These are phyloP conservation scores for Cyclopterus lumpus DNA, from an alignment of 2,797 vertebrate species.

Conservation along the genomic window DNA sequence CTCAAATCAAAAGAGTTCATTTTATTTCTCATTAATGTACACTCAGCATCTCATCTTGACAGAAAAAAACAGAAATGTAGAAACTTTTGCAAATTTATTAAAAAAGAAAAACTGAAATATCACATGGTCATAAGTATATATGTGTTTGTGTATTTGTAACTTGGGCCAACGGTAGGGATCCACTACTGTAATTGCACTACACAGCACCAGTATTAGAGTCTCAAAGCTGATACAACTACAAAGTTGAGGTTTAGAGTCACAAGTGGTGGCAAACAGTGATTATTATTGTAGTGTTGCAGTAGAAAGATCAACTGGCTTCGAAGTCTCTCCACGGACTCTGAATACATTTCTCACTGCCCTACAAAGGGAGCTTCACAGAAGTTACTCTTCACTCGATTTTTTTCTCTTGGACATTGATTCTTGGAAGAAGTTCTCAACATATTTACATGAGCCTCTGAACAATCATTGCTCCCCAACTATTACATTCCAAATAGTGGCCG, in stretches of 20 bases:
- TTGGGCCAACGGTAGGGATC: neutral
- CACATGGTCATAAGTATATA: too few relatives aligned
- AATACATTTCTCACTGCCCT: neutral
- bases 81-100: too few relatives aligned
- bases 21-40: too few relatives aligned
- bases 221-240: neutral
- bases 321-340: neutral
- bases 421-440: slow-evolving; percentile 13
- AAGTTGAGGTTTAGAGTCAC: neutral
- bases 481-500: neutral
- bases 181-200: neutral
- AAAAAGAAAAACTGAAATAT: too few relatives aligned
- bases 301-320: neutral
- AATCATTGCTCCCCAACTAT: neutral
- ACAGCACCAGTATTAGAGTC: neutral
- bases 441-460: slow-evolving; percentile 27
- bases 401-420: slow-evolving; percentile 48
- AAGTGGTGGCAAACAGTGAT: neutral
- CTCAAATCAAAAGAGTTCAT: too few relatives aligned
- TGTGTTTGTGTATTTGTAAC: too few relatives aligned
- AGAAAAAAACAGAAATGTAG: too few relatives aligned
- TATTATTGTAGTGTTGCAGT: neutral
- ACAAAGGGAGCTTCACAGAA: neutral
- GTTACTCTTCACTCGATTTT: neutral
- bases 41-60: too few relatives aligned